Percentiles rank a stretch among this genome's conserved stretches.
Evolutionary conservation across 2,888 invertebrate species (phyloP).

Genomic region (Chloroclystis v-ata): DNA sequence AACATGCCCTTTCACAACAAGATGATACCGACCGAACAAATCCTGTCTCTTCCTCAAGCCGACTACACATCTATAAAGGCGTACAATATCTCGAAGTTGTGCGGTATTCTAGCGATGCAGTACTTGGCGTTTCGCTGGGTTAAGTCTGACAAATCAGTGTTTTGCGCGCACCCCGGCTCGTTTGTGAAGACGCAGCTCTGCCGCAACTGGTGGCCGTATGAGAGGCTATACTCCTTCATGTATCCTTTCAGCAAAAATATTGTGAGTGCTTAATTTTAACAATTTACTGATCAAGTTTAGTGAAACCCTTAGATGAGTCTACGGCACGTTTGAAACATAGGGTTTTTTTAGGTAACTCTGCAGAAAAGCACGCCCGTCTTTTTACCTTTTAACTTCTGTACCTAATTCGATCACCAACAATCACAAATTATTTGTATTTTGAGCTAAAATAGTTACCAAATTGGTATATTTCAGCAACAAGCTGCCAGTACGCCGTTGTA

Average conservation of each 20-base stretch:
- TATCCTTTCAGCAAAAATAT: conserved; percentile 94
- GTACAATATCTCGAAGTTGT: conserved; percentile 93
- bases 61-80: conserved; percentile 89
- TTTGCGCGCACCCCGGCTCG: conserved; percentile 92
- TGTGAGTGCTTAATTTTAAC: conserved; percentile 71
- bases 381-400: too few species aligned
- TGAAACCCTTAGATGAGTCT: too few species aligned
- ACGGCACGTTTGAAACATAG: too few species aligned
- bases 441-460: too few species aligned
- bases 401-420: too few species aligned
- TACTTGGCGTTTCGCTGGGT: conserved; percentile 83
- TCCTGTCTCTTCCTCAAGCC: conserved; percentile 83
- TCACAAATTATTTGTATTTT: too few species aligned
- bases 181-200: conserved; percentile 88
- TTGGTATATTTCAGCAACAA: conserved; percentile 83
- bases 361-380: too few species aligned
- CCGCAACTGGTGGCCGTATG: conserved; percentile 91
- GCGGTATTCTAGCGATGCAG: conserved; percentile 83
- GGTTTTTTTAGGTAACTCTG: too few species aligned
- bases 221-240: conserved; percentile 85
- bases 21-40: conserved; percentile 67
- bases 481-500: conserved; percentile 93
- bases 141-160: conserved; percentile 82
- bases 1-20: conserved; percentile 46
- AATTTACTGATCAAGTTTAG: not conserved